A percentile compares a stretch with the other conserved stretches of the same genome.
Conservation (phyloP, 23 tunicate genomes). For the Clavelina lepadiformis region DNA sequence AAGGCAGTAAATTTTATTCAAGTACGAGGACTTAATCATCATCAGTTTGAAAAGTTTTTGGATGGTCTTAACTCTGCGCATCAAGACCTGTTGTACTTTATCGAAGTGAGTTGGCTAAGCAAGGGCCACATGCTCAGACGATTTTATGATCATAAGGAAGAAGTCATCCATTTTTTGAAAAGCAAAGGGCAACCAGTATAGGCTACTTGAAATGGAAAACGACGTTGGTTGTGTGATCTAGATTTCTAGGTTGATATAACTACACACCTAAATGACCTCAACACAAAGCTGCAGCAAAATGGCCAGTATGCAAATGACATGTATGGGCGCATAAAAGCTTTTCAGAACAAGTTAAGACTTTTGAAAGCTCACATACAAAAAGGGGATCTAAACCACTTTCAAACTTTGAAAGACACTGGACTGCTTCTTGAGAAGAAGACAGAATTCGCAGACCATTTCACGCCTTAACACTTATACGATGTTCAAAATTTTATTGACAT, state of each 20-base stretch:
- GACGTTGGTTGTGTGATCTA: constrained; percentile 1
- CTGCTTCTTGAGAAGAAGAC: constrained; percentile 9
- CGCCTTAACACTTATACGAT: too few relatives aligned
- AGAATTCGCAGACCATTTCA: constrained; percentile 14
- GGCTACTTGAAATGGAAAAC: background rate
- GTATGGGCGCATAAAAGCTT: constrained; percentile 16
- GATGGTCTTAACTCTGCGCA: too few relatives aligned
- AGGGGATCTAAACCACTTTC: constrained; percentile 8
- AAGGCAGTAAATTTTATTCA: too few relatives aligned
- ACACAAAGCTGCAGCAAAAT: constrained; percentile 10
- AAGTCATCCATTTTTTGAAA: constrained; percentile 9
- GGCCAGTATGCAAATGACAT: constrained; percentile 16
- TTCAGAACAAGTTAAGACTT: too few relatives aligned
- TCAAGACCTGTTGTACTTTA: constrained; percentile 12
- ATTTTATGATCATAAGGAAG: constrained; percentile 4
- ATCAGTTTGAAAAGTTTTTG: constrained; percentile 12
- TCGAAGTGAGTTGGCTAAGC: constrained; percentile 13
- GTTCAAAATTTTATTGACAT: too few relatives aligned
- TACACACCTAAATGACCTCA: too few relatives aligned
- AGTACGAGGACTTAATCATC: constrained; percentile 16
- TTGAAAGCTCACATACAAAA: constrained; percentile 13
- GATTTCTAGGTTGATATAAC: constrained; percentile 8
- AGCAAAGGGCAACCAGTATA: constrained; percentile 8
- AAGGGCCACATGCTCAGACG: constrained; percentile 13
- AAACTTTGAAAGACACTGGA: too few relatives aligned